These are phyloP conservation scores for Acleris literana DNA, from an alignment of 2,888 invertebrate genomes.

Conservation along the genomic window DNA sequence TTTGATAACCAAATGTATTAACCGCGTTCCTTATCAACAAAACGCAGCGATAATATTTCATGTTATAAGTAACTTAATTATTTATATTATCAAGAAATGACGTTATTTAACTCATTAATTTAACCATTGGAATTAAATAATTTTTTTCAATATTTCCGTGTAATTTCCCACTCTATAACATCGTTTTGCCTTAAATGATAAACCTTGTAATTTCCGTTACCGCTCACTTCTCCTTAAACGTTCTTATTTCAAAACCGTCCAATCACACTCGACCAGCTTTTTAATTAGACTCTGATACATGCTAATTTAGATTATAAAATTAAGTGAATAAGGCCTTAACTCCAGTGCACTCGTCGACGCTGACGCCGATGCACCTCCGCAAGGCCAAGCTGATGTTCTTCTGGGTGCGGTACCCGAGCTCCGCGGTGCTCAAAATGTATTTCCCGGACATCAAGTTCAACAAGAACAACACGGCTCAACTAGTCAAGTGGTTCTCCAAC, in stretches of 20 bases:
- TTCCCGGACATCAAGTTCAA: constrained; percentile 99
- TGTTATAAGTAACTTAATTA: not conserved
- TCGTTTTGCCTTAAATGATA: too few relatives aligned
- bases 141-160: constrained; percentile 1
- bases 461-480: constrained; percentile 99
- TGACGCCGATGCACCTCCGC: constrained; percentile 99
- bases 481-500: constrained; percentile 99
- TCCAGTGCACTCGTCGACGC: constrained; percentile 95
- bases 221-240: too few relatives aligned
- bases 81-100: not conserved
- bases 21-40: not conserved
- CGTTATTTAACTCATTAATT: too few relatives aligned
- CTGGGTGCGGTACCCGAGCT: constrained; percentile 99
- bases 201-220: too few relatives aligned
- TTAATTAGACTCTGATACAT: too few relatives aligned
- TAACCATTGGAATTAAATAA: not conserved
- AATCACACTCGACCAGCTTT: too few relatives aligned
- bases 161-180: too few relatives aligned
- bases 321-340: constrained; percentile 85
- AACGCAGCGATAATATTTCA: not conserved
- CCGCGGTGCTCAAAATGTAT: constrained; percentile 99
- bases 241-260: too few relatives aligned
- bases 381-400: constrained; percentile 99
- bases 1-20: not conserved
- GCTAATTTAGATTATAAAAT: too few relatives aligned